Percentiles rank a stretch among this genome's conserved stretches.
phyloP scores from a whole-genome alignment of 2,113 vertebrate species.

The Cyanoliseus patagonus region DNA sequence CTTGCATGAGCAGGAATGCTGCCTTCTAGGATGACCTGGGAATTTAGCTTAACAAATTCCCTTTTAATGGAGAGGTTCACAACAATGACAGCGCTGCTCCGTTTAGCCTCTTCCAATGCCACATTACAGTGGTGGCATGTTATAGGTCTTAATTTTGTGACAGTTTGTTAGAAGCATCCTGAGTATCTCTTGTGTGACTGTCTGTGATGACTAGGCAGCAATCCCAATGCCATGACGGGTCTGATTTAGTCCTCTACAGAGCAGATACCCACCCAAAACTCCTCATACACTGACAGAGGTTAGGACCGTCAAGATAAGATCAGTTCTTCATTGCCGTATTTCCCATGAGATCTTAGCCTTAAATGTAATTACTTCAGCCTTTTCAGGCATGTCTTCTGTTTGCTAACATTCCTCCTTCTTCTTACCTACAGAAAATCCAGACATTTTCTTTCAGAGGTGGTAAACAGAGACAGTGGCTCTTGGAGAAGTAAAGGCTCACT shows the following conservation, averaged over 20 bases:
- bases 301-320: neutral
- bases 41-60: neutral
- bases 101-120: neutral
- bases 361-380: neutral
- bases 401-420: neutral
- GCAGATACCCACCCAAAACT: neutral
- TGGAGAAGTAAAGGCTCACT: neutral
- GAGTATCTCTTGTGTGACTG: neutral
- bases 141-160: neutral
- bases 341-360: neutral
- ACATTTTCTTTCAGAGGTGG: neutral
- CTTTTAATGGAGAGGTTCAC: neutral
- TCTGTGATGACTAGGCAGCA: neutral
- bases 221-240: neutral
- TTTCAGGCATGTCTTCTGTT: neutral
- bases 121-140: neutral
- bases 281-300: neutral
- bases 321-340: neutral
- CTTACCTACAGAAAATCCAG: neutral
- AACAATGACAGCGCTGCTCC: neutral
- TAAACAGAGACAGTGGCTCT: neutral
- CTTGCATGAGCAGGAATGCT: neutral
- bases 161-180: neutral
- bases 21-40: neutral
- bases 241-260: neutral